Evolutionary conservation across 2,113 vertebrate species (phyloP).

Genomic region (Corythornis madagascariensis): DNA sequence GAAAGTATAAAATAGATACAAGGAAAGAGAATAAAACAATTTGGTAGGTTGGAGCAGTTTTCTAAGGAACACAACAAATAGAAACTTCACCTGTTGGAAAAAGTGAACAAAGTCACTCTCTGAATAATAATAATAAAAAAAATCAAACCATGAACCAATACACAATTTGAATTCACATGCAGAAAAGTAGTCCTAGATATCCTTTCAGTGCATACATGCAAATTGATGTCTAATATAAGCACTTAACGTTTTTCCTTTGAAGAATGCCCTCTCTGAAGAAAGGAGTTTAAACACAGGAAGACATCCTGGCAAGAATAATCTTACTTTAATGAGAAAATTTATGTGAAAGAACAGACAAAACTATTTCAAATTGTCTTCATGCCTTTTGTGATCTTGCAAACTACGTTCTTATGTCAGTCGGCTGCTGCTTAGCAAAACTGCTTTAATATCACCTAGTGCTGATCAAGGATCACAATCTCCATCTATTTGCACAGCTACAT

Average conservation of each 20-base stretch:
- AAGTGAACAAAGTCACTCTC: neutral
- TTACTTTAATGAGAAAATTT: neutral
- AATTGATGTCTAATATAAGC: neutral
- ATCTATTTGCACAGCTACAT: neutral
- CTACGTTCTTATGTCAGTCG: neutral
- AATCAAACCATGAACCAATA: neutral
- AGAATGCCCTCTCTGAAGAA: neutral
- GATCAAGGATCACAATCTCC: neutral
- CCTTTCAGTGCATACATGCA: neutral
- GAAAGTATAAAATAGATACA: neutral
- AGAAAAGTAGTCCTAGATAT: neutral
- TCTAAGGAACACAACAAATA: neutral
- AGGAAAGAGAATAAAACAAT: neutral
- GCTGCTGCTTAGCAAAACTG: neutral
- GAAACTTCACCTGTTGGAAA: neutral
- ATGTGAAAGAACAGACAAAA: neutral
- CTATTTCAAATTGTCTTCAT: neutral
- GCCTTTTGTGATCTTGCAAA: neutral
- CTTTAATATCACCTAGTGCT: neutral
- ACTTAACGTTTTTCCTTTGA: neutral
- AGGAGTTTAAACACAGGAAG: neutral
- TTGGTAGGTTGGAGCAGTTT: neutral
- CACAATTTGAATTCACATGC: neutral
- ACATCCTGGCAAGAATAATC: neutral
- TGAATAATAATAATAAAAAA: rapidly evolving